Evolutionary conservation across 2,797 vertebrate species (phyloP), one percentile per base, ranked within the genome.

Genomic region (Crocodylus rhombifer): DNA sequence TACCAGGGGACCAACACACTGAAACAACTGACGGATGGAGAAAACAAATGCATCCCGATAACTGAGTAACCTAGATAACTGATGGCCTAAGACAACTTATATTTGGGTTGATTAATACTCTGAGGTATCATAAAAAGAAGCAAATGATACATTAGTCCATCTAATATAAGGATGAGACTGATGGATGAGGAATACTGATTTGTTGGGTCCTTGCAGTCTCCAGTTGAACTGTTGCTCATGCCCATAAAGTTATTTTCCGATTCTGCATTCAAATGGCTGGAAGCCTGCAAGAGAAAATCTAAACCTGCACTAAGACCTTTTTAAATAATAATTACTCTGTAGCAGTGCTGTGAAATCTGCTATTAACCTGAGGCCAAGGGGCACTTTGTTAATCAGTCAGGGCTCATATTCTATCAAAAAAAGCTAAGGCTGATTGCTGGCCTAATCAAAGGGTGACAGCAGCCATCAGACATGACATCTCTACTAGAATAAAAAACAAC

Each of bases 291-390:
- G 95, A 97, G 96, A 97, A 96, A 96, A 97, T 61, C 65, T 96
- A 92, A 97, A 93, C 90, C 95, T 95, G 89, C 90, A 95, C 95
- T 95, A 80, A 87, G 97, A 97, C 97, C 96, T 97, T 97, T 97
- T 97, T 96, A 98, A 98, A 97, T 97, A 97, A 97, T 97, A 98
- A 98, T 98, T 98, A 98, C 96, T 98, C 95, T 77, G 4, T 96
- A 95, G 92, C 95, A 97, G 95, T 96, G 94, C 97, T 96, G 93
- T 95, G 96, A 98, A 97, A 97, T 98, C 97, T 95, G 97, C 97
- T 97, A 98, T 98, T 98, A 98, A 98, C 97, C 97, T 94, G 95
- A 97, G 97, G 98, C 96, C 97, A 98, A 97, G 98, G 98, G 94
- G 92, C 76, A 80, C 96, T 96, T 96, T 96, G 97, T 97, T 98